These are phyloP conservation scores for Carcina quercana DNA, from an alignment of 2,888 invertebrate species.

Conservation along the genomic window DNA sequence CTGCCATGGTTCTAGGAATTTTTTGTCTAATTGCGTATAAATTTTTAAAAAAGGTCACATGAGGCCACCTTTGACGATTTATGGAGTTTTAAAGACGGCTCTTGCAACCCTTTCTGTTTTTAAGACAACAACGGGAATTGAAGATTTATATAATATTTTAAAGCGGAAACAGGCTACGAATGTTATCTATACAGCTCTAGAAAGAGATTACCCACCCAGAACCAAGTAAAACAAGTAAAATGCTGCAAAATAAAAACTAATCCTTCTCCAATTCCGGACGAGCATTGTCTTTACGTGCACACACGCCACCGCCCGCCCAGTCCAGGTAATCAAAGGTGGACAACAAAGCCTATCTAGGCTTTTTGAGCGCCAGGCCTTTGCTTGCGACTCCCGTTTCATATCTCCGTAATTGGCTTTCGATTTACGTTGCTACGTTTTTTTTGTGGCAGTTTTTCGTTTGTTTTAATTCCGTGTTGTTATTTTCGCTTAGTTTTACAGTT, in stretches of 20 bases:
- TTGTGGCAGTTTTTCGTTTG: constrained; percentile 17
- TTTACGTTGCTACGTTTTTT: constrained; percentile 38
- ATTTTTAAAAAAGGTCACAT: too few species aligned
- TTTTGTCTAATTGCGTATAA: too few species aligned
- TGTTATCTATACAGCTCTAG: too few species aligned
- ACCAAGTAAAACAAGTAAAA: too few species aligned
- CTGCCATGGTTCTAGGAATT: too few species aligned
- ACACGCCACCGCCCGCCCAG: constrained; percentile 20
- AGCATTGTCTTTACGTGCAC: constrained; percentile 33
- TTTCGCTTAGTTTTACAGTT: constrained; percentile 1
- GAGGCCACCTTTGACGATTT: too few species aligned
- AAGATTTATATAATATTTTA: too few species aligned
- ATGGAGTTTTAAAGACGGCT: too few species aligned
- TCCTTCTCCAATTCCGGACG: constrained; percentile 31
- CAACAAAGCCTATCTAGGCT: constrained; percentile 58
- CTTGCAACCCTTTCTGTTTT: too few species aligned
- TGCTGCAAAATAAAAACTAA: constrained; percentile 24
- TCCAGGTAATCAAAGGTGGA: constrained; percentile 65
- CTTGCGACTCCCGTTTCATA: constrained; percentile 42
- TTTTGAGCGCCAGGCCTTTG: constrained; percentile 50
- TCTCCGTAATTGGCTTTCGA: constrained; percentile 65
- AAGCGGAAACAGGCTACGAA: too few species aligned
- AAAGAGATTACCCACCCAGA: too few species aligned
- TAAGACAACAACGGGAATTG: too few species aligned
- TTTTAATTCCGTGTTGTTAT: constrained; percentile 2